Evolutionary conservation across 2,797 vertebrate genomes (phyloP), one percentile per base, ranked within the genome.

Genomic region (Graptemys geographica): DNA sequence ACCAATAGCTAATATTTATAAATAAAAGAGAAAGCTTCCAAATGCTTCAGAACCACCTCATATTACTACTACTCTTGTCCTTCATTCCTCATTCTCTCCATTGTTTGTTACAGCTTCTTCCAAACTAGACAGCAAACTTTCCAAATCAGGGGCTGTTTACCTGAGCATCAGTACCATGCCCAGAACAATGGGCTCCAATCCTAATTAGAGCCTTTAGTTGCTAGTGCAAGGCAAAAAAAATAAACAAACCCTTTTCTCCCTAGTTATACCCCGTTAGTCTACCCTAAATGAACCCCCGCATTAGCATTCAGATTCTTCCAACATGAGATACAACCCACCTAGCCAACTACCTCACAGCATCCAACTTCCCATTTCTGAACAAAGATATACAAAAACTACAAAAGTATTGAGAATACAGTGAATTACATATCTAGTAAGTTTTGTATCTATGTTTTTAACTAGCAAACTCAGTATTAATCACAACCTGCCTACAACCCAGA

Each of bases 271-370:
- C 16, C 4, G 3, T 37, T 69, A 69, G n/a, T 21, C 18, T n/a
- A n/a, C 18, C n/a, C 62, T 69, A n/a, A n/a, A n/a, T 21, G 37
- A 37, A 69, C 18, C 8, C 7, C 31, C 49, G 1, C 1, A 4
- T 52, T 59, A 57, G 31, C 25, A 8, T 12, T 11, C 31, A 1
- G 2, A n/a, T 11, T 52, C 5, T 51, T 10, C 59, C 8, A n/a
- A 57, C 11, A 8, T 13, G 5, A 37, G 13, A 65, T 0, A 15
- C 3, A 27, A 21, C 5, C 23, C 47, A 23, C 33, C 6, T 27
- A 4, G 31, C 3, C 6, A 12, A 41, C 16, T 2, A 23, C 4
- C 3, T 88, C 25, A 4, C 1, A 8, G 0, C 47, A 1, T 3
- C 23, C 4, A 5, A 8, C 5, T 5, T 9, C 8, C 31, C 31